Conservation (phyloP, 2,113 vertebrate species). For the Panurus biarmicus region DNA sequence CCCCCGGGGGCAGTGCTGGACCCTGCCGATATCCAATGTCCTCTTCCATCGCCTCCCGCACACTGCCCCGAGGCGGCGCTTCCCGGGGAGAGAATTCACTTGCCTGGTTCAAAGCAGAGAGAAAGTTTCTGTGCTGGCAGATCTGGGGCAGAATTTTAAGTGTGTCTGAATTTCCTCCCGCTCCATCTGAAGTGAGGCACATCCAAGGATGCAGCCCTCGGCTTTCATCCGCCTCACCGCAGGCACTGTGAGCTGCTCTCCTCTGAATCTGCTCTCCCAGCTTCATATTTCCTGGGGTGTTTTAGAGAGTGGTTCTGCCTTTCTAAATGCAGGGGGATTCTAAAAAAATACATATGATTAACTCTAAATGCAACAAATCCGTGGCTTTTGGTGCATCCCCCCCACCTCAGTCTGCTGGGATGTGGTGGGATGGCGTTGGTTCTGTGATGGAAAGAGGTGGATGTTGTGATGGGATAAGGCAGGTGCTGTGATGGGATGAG, state of each 20-base stretch:
- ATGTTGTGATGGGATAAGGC: fast-evolving
- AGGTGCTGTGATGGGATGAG: not conserved
- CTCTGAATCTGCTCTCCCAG: constrained; percentile 32
- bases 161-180: not conserved
- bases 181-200: constrained; percentile 7
- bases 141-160: constrained; percentile 43
- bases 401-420: not conserved
- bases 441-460: not conserved
- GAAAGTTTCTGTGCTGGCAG: constrained; percentile 29
- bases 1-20: not conserved
- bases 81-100: not conserved
- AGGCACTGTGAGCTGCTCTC: constrained; percentile 14
- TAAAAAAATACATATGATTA: not conserved
- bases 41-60: not conserved
- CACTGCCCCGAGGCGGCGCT: not conserved
- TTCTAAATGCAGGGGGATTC: not conserved
- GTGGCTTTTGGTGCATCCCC: not conserved
- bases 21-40: fast-evolving
- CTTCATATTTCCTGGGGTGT: constrained; percentile 46
- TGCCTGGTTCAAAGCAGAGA: not conserved
- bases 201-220: constrained; percentile 24
- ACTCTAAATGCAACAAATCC: not conserved
- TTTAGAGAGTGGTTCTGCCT: constrained; percentile 16
- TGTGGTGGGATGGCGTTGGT: not conserved
- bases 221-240: constrained; percentile 47